Evolutionary conservation across 2,888 invertebrate genomes (phyloP).

Genomic region (Latrodectus elegans): DNA sequence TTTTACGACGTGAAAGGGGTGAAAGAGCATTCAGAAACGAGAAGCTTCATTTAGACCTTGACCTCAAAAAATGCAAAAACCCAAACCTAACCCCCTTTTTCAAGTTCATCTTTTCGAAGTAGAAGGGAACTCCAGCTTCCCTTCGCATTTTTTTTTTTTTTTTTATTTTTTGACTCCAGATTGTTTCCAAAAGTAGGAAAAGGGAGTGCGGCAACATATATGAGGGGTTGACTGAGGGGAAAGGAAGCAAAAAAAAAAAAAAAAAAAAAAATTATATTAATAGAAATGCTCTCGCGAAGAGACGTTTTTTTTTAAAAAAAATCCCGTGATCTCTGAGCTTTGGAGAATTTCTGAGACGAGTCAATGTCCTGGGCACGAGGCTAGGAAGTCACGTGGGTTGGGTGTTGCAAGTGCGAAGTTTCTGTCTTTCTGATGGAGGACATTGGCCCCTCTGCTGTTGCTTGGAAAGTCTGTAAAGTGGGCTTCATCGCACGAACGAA

Average conservation of each 20-base stretch:
- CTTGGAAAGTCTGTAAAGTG: slow-evolving; percentile 28
- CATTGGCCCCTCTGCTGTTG: slow-evolving; percentile 28
- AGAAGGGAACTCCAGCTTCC: neutral
- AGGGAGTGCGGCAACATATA: neutral
- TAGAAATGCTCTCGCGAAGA: neutral
- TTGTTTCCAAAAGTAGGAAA: neutral
- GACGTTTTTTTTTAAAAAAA: slow-evolving; percentile 1
- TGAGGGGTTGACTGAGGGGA: neutral
- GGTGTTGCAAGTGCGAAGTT: slow-evolving; percentile 56
- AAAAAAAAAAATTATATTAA: neutral
- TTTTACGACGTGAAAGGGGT: neutral
- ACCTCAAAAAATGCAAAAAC: slow-evolving; percentile 42
- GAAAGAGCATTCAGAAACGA: neutral
- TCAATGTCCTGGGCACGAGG: slow-evolving; percentile 67
- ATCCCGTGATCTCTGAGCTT: slow-evolving; percentile 13
- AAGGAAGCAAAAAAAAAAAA: neutral
- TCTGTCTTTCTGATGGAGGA: slow-evolving; percentile 12
- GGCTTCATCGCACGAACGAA: slow-evolving; percentile 48
- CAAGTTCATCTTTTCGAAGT: slow-evolving; percentile 42
- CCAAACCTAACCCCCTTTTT: slow-evolving; percentile 32
- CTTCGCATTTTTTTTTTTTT: slow-evolving; percentile 10
- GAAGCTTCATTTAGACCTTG: slow-evolving; percentile 48
- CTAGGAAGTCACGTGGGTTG: slow-evolving; percentile 63
- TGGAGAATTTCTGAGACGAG: slow-evolving; percentile 14
- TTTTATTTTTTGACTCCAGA: neutral